Conservation (phyloP, 2,888 invertebrate genomes). For the Lepas anatifera region DNA sequence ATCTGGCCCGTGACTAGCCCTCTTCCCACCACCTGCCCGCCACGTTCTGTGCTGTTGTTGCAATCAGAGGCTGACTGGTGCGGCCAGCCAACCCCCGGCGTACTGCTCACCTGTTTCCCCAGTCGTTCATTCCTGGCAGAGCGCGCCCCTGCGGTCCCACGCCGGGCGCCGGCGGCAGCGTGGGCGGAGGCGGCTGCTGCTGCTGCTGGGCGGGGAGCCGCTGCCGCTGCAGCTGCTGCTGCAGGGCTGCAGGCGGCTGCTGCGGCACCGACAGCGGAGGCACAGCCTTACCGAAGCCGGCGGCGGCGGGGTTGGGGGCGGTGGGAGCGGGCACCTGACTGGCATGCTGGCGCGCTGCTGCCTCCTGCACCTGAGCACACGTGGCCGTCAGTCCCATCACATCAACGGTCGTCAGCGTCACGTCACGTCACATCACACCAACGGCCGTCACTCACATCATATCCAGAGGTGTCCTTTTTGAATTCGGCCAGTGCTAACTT, state of each 20-base stretch:
- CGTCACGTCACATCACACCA: too few species aligned
- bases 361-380: conserved; percentile 59
- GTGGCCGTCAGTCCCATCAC: neutral
- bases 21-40: too few species aligned
- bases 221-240: conserved; percentile 22
- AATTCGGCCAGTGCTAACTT: too few species aligned
- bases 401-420: too few species aligned
- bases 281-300: conserved; percentile 58
- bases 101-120: conserved; percentile 31
- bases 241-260: conserved; percentile 26
- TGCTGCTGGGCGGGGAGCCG: neutral
- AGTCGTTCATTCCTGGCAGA: conserved; percentile 39
- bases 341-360: conserved; percentile 77
- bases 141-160: conserved; percentile 16
- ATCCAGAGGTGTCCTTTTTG: too few species aligned
- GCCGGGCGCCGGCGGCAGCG: neutral
- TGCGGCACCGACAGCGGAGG: conserved; percentile 26
- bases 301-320: too few species aligned
- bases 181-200: conserved; percentile 6
- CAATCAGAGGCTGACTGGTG: too few species aligned
- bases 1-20: too few species aligned
- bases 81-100: too few species aligned
- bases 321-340: too few species aligned
- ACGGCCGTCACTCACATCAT: too few species aligned
- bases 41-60: too few species aligned